Conservation (phyloP, 2,113 vertebrate species). For the Oxyura jamaicensis region DNA sequence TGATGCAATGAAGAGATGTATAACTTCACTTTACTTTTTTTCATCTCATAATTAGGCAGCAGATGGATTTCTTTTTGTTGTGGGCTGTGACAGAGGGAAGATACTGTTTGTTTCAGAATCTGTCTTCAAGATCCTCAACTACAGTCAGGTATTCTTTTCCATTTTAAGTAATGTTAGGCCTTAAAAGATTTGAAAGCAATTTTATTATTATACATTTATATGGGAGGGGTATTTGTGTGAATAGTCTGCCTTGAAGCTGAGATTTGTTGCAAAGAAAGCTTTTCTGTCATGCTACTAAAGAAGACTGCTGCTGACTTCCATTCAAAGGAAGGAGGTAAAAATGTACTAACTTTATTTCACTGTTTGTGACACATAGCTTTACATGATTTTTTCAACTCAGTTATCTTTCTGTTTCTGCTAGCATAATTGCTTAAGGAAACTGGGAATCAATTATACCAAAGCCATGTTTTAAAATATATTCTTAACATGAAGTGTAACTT, state of each 20-base stretch:
- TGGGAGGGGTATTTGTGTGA: neutral
- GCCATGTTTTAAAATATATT: neutral
- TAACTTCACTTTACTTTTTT: constrained; percentile 51
- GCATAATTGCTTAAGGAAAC: neutral
- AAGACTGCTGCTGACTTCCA: neutral
- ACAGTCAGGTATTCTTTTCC: constrained; percentile 89
- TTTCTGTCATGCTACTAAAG: neutral
- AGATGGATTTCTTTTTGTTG: constrained; percentile 98
- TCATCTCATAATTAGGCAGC: constrained; percentile 84
- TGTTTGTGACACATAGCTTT: neutral
- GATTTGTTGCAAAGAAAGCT: neutral
- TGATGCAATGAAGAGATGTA: neutral
- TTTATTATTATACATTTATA: neutral
- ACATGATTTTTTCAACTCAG: neutral
- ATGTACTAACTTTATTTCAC: neutral
- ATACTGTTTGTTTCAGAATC: constrained; percentile 99
- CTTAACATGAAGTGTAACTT: neutral
- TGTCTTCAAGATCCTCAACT: constrained; percentile 99
- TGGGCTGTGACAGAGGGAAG: constrained; percentile 97
- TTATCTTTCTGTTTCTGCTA: neutral
- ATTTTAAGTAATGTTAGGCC: neutral
- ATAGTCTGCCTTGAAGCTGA: neutral
- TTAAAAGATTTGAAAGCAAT: neutral
- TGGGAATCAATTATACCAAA: neutral
- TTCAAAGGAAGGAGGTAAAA: neutral